Conservation (phyloP, 2,113 vertebrate species). For the Callopanchax toddi region DNA sequence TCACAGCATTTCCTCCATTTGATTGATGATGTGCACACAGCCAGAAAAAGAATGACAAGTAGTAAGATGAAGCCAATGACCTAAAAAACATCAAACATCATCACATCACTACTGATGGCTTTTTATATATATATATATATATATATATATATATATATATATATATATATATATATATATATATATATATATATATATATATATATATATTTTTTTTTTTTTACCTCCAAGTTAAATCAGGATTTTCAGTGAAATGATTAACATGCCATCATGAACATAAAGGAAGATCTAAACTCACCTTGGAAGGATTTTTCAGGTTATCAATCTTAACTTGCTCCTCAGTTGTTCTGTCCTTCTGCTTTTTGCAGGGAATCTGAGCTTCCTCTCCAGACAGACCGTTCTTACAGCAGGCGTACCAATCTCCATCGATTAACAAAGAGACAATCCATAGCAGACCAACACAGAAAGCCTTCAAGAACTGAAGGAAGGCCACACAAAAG, state of each 20-base stretch:
- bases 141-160: too few relatives aligned
- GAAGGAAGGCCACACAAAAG: not conserved
- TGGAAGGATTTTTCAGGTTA: not conserved
- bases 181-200: too few relatives aligned
- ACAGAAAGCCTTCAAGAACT: not conserved
- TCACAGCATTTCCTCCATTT: not conserved
- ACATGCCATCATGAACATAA: not conserved
- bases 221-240: not conserved
- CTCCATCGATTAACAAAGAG: not conserved
- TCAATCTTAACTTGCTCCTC: not conserved
- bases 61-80: not conserved
- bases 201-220: too few relatives aligned
- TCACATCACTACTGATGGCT: not conserved
- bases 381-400: not conserved
- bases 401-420: constrained; percentile 13
- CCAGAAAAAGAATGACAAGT: not conserved
- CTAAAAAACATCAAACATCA: not conserved
- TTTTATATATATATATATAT: too few relatives aligned
- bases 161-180: too few relatives aligned
- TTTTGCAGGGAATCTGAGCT: constrained; percentile 1
- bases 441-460: fast-evolving
- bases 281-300: not conserved
- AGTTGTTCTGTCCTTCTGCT: not conserved
- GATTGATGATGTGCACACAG: not conserved
- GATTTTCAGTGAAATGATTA: not conserved